Evolutionary conservation across 2,888 invertebrate species (phyloP).

Genomic region (Pemphredon lugubris): DNA sequence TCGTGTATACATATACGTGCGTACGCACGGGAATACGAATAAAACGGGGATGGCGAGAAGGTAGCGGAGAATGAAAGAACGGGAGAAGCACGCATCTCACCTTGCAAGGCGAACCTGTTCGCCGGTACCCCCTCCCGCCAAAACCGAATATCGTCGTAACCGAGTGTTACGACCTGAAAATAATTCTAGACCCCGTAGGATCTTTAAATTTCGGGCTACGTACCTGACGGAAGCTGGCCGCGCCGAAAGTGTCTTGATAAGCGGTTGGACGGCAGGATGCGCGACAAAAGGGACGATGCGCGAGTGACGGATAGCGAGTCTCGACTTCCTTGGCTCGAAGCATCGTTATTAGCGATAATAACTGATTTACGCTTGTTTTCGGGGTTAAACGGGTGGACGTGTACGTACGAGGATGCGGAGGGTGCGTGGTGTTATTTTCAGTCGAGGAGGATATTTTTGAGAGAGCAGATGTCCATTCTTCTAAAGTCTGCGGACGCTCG

Average conservation of each 20-base stretch:
- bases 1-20: not conserved
- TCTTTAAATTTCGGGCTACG: slow-evolving; percentile 63
- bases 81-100: slow-evolving; percentile 71
- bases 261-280: not conserved
- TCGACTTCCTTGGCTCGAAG: slow-evolving; percentile 2
- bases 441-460: not conserved
- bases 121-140: slow-evolving; percentile 56
- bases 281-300: no score
- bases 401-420: no score
- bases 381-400: no score
- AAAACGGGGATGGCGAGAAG: slow-evolving; percentile 20
- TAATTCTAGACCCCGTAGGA: slow-evolving; percentile 59
- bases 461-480: not conserved
- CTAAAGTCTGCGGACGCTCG: not conserved
- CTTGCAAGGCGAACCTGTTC: slow-evolving; percentile 78
- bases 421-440: no score
- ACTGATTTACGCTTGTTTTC: no score
- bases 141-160: slow-evolving; percentile 64
- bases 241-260: slow-evolving; percentile 17
- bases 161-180: slow-evolving; percentile 60
- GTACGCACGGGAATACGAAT: slow-evolving; percentile 10
- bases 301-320: not conserved
- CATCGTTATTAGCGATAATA: no score
- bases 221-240: slow-evolving; percentile 26
- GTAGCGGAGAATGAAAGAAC: slow-evolving; percentile 41